Evolutionary conservation across 2,113 vertebrate species (phyloP).

Genomic region (Centrocercus urophasianus): DNA sequence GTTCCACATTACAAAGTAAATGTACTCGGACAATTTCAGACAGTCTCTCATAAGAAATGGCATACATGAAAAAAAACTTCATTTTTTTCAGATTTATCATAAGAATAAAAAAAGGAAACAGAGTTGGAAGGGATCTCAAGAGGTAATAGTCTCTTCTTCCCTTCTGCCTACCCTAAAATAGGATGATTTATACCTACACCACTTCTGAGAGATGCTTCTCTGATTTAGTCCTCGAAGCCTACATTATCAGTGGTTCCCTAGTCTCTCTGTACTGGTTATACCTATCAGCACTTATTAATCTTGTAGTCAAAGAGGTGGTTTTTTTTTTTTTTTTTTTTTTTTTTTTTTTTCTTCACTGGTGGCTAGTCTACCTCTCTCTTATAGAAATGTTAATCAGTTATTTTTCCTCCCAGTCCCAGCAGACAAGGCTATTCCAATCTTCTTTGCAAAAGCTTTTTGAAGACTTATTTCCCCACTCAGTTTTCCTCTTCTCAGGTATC

Average conservation of each 20-base stretch:
- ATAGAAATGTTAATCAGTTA: not conserved
- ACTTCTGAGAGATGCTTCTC: not conserved
- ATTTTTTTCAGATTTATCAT: not conserved
- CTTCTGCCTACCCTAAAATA: not conserved
- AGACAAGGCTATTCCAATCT: not conserved
- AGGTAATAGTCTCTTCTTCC: not conserved
- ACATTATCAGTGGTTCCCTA: not conserved
- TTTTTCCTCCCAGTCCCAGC: not conserved
- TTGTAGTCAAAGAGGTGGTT: not conserved
- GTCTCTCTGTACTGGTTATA: not conserved
- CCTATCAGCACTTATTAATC: not conserved
- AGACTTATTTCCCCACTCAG: not conserved
- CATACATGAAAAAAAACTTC: not conserved
- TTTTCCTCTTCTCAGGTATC: not conserved
- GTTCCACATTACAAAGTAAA: slow-evolving; percentile 31
- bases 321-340: not conserved
- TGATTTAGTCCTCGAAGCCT: not conserved
- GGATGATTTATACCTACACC: not conserved
- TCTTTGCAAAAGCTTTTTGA: not conserved
- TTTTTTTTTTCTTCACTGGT: not conserved
- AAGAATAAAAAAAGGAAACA: not conserved
- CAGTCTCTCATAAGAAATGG: not conserved
- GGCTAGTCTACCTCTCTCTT: not conserved
- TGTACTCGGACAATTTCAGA: slow-evolving; percentile 31
- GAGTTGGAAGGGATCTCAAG: not conserved